phyloP scores from a whole-genome alignment of 2,113 vertebrate genomes.

The Lasiurus cinereus region DNA sequence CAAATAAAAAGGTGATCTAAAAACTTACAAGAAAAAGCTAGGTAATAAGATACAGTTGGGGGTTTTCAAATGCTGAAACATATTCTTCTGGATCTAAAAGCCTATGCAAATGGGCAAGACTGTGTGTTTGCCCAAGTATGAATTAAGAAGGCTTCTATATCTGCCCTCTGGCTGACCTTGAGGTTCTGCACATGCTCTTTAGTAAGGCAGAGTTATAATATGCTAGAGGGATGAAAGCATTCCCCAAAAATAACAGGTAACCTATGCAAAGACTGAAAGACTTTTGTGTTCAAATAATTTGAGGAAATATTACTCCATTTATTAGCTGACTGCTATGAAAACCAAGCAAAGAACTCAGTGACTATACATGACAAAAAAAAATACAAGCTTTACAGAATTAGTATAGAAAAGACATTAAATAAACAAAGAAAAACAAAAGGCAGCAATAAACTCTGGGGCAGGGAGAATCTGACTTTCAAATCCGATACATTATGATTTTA shows the following conservation, averaged over 20 bases:
- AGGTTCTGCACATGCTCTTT: neutral
- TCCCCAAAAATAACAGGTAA: neutral
- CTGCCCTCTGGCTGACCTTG: neutral
- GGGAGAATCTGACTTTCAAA: neutral
- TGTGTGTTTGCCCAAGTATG: neutral
- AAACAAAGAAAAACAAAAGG: constrained; percentile 27
- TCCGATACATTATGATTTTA: neutral
- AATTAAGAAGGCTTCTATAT: neutral
- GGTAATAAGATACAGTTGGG: neutral
- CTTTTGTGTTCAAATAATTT: neutral
- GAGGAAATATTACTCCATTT: neutral
- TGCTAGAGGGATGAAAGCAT: neutral
- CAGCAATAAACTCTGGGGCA: neutral
- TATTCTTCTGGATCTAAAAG: neutral
- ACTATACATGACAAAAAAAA: neutral
- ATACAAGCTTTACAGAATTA: neutral
- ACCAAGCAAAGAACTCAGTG: neutral
- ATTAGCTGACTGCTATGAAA: constrained; percentile 18
- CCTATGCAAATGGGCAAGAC: neutral
- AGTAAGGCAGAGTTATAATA: constrained; percentile 8
- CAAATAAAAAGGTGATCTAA: constrained; percentile 28
- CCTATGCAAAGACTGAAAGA: neutral
- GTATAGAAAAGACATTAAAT: neutral
- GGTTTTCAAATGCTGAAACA: neutral
- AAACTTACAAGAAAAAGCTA: constrained; percentile 8